phyloP scores from a whole-genome alignment of 2,113 vertebrate genomes.

The Piprites chloris region DNA sequence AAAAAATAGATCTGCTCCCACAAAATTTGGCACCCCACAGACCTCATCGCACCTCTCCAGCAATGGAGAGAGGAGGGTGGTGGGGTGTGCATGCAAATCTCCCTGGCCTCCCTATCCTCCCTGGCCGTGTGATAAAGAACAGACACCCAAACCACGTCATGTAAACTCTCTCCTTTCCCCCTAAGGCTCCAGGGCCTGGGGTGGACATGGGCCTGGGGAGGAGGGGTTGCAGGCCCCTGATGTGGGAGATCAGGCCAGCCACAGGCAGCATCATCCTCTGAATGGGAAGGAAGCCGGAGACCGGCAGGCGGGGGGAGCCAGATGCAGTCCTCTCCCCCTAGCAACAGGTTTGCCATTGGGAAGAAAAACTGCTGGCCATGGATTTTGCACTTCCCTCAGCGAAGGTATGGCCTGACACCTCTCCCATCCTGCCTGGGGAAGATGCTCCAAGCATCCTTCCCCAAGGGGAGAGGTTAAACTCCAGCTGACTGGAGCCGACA shows the following conservation, averaged over 20 bases:
- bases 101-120: not conserved
- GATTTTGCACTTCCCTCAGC: too few relatives aligned
- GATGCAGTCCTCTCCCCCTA: not conserved
- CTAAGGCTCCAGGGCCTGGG: not conserved
- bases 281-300: not conserved
- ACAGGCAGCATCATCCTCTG: not conserved
- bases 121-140: fast-evolving
- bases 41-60: not conserved
- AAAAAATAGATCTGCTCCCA: not conserved
- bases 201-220: not conserved
- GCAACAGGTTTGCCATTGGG: not conserved
- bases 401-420: fast-evolving
- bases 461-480: not conserved
- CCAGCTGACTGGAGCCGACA: not conserved
- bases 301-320: fast-evolving
- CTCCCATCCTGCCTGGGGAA: fast-evolving
- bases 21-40: not conserved
- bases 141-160: not conserved
- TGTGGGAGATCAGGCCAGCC: not conserved
- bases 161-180: not conserved
- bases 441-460: not conserved
- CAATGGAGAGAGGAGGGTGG: not conserved
- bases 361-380: not conserved
- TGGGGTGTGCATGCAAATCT: not conserved
- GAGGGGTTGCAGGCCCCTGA: not conserved